Evolutionary conservation across 2,888 invertebrate genomes (phyloP).

Genomic region (Branchellion lobata): DNA sequence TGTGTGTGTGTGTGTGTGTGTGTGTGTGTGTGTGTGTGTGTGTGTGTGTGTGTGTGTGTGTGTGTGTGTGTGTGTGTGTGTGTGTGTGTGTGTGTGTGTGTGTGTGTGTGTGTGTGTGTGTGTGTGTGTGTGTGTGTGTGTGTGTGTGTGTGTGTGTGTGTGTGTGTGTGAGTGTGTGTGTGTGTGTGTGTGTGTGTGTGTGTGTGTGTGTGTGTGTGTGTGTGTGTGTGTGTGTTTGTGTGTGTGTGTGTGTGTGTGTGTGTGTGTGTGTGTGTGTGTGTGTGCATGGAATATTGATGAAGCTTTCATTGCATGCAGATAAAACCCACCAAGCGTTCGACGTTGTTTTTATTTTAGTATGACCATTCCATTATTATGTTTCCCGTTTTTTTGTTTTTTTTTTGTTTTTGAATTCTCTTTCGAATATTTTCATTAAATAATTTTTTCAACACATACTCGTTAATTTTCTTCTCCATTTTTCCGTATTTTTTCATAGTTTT

Average conservation of each 20-base stretch:
- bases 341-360: no score
- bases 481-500: no score
- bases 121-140: slow-evolving; percentile 17
- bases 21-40: no score
- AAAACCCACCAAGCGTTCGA: not conserved
- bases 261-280: not conserved
- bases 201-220: slow-evolving; percentile 17
- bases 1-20: no score
- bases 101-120: slow-evolving; percentile 11
- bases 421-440: no score
- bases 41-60: no score
- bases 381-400: no score
- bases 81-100: slow-evolving; percentile 12
- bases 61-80: slow-evolving; percentile 2
- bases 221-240: slow-evolving; percentile 12
- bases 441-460: no score
- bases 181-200: slow-evolving; percentile 17
- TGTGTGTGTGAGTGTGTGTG: slow-evolving; percentile 16
- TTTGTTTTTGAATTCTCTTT: no score
- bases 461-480: no score
- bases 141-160: slow-evolving; percentile 17
- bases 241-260: slow-evolving; percentile 16
- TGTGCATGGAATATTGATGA: not conserved
- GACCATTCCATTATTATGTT: no score
- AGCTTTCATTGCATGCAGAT: not conserved